These are phyloP conservation scores for Falco peregrinus DNA, from an alignment of 2,797 vertebrate species.

Conservation along the genomic window DNA sequence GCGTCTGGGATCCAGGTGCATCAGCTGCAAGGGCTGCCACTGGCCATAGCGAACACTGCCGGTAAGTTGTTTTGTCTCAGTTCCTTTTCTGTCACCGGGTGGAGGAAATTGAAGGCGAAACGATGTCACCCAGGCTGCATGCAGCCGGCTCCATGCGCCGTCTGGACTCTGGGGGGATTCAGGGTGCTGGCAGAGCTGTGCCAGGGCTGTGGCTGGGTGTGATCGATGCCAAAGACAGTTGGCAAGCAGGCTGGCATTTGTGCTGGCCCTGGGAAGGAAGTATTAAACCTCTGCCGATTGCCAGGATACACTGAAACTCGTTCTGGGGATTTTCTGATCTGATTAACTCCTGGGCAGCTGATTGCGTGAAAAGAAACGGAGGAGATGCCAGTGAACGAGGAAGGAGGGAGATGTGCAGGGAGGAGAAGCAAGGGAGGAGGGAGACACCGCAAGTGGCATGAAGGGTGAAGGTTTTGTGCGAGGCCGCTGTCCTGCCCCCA, in stretches of 20 bases:
- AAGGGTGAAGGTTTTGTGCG: background rate
- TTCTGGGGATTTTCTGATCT: background rate
- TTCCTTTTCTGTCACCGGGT: background rate
- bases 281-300: fast-evolving
- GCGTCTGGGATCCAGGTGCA: constrained; percentile 93
- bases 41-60: constrained; percentile 85
- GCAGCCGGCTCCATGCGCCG: fast-evolving
- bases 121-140: fast-evolving
- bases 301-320: fast-evolving
- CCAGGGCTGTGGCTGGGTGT: background rate
- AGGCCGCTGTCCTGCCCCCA: background rate
- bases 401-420: background rate
- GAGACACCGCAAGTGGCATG: fast-evolving
- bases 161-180: background rate
- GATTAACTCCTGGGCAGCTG: too few species aligned
- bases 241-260: background rate
- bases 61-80: constrained; percentile 76
- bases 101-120: background rate
- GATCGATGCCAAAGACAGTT: background rate
- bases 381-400: background rate
- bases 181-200: too few species aligned
- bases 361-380: too few species aligned
- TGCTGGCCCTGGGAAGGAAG: background rate
- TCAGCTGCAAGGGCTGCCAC: constrained; percentile 91
- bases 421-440: background rate